Evolutionary conservation across 2,113 vertebrate genomes (phyloP).

Genomic region (Oxyruncus cristatus): DNA sequence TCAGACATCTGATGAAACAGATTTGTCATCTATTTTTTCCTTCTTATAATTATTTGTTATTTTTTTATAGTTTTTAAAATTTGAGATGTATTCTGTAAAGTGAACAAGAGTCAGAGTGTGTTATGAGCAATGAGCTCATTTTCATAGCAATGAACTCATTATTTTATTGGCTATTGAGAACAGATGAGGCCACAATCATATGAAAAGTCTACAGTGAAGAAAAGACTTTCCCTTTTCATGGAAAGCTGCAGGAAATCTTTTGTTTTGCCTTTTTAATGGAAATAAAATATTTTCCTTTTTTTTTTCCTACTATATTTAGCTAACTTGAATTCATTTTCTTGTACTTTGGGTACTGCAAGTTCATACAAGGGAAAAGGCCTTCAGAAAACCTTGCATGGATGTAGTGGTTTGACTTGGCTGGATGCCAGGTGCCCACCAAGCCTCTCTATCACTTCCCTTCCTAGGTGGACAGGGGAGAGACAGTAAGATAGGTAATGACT

Average conservation of each 20-base stretch:
- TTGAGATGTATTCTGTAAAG: not conserved
- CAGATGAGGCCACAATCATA: not conserved
- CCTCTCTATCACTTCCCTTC: not conserved
- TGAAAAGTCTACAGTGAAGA: not conserved
- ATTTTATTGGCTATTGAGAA: not conserved
- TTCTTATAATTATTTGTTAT: not conserved
- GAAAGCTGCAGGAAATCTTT: not conserved
- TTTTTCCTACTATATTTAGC: not conserved
- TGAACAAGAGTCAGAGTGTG: not conserved
- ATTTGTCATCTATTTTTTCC: not conserved
- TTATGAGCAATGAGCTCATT: not conserved
- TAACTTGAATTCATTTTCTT: not conserved
- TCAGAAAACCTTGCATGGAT: not conserved
- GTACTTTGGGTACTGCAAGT: not conserved
- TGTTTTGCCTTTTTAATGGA: accelerated
- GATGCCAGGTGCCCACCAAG: not conserved
- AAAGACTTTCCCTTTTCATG: not conserved
- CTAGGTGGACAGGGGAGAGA: not conserved
- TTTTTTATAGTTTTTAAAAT: not conserved
- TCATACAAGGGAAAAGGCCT: not conserved
- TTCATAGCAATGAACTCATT: not conserved
- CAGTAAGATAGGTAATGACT: not conserved
- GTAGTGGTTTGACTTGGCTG: not conserved
- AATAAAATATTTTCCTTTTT: not conserved
- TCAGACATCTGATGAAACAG: not conserved